These are phyloP conservation scores for Tachina grossa DNA, from an alignment of 2,888 invertebrate genomes.

Conservation along the genomic window DNA sequence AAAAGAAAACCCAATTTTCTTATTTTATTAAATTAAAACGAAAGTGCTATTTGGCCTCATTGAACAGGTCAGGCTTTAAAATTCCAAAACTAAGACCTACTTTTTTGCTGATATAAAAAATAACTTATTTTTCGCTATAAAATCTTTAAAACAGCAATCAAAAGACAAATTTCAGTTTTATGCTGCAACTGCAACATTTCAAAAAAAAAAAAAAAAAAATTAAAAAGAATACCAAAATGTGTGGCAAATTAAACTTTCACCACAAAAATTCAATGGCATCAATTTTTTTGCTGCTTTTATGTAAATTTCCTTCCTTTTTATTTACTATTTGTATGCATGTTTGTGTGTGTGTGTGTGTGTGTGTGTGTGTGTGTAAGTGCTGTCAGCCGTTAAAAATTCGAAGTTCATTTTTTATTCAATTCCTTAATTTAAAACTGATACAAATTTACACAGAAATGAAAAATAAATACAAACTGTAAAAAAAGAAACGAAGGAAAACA, in stretches of 20 bases:
- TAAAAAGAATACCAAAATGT: slow-evolving; percentile 13
- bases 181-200: slow-evolving; percentile 24
- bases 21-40: no score
- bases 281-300: slow-evolving; percentile 17
- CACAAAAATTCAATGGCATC: slow-evolving; percentile 64
- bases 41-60: no score
- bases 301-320: background rate
- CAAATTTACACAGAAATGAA: slow-evolving; percentile 29
- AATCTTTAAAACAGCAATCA: background rate
- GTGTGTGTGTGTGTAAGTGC: slow-evolving; percentile 22
- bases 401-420: slow-evolving; percentile 58
- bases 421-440: slow-evolving; percentile 58
- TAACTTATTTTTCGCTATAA: background rate
- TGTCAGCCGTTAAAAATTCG: slow-evolving; percentile 51
- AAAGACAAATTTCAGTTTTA: slow-evolving; percentile 2
- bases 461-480: background rate
- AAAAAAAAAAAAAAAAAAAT: background rate
- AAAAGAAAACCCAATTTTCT: no score
- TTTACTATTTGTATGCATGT: no score
- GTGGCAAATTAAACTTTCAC: slow-evolving; percentile 47
- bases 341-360: slow-evolving; percentile 17
- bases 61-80: background rate
- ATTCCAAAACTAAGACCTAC: background rate
- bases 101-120: background rate
- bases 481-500: slow-evolving; percentile 14